phyloP scores from a whole-genome alignment of 2,797 vertebrate species.

The Pipistrellus nathusii region DNA sequence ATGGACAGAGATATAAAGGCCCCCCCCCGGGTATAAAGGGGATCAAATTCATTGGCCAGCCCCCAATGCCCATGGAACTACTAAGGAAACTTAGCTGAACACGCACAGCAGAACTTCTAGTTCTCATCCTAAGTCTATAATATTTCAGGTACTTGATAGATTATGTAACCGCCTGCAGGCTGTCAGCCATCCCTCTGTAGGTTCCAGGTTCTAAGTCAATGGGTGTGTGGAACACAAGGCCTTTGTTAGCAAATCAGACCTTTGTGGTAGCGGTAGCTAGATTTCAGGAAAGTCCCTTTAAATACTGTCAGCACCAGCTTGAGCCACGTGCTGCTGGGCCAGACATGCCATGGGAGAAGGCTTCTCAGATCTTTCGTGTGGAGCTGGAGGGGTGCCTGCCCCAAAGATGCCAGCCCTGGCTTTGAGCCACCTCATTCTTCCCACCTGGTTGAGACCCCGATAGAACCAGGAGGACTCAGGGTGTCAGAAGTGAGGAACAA shows the following conservation, averaged over 20 bases:
- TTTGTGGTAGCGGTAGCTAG: not conserved
- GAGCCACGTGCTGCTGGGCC: not conserved
- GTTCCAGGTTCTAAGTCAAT: not conserved
- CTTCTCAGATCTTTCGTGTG: not conserved
- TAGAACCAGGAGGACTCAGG: not conserved
- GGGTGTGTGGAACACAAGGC: not conserved
- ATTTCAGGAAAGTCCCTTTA: not conserved
- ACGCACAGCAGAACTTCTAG: too few relatives aligned
- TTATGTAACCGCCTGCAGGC: not conserved
- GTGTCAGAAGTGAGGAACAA: not conserved
- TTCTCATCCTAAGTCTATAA: not conserved
- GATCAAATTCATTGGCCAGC: not conserved
- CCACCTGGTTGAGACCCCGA: not conserved
- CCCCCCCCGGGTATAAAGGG: not conserved
- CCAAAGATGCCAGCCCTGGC: not conserved
- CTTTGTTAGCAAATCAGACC: not conserved
- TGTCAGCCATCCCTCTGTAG: not conserved
- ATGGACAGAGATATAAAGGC: not conserved
- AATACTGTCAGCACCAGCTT: not conserved
- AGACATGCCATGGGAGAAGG: not conserved
- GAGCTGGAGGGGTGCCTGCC: not conserved
- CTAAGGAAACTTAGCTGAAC: not conserved
- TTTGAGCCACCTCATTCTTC: not conserved
- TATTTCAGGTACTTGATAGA: not conserved
- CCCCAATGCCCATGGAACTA: accelerated